Evolutionary conservation across 53 echinoderm and acorn worm species (phyloP).

Genomic region (Holothuria scabra): DNA sequence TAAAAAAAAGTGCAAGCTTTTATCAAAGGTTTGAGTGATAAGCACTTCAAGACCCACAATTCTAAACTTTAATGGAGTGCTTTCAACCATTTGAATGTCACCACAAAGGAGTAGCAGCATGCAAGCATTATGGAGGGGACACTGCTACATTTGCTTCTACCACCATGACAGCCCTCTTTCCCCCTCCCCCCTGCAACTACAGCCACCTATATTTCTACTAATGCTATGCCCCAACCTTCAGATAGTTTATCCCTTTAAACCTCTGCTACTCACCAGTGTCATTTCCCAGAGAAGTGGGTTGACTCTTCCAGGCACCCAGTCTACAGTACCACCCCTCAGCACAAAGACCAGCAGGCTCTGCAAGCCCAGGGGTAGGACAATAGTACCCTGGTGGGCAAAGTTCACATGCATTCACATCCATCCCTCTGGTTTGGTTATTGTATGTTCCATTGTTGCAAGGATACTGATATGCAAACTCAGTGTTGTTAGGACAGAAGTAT

Average conservation of each 20-base stretch:
- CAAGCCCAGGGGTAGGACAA: slow-evolving; percentile 81
- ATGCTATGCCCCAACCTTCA: no score
- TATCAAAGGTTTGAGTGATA: no score
- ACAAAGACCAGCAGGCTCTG: slow-evolving; percentile 78
- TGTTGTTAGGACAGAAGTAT: slow-evolving; percentile 96
- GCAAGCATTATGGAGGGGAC: no score
- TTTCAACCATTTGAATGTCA: no score
- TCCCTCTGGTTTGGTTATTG: slow-evolving; percentile 83
- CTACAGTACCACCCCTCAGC: slow-evolving; percentile 96
- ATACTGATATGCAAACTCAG: slow-evolving; percentile 82
- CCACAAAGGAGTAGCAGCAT: no score
- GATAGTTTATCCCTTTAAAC: neutral
- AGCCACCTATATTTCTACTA: no score
- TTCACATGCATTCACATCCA: slow-evolving; percentile 82
- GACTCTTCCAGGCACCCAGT: slow-evolving; percentile 86
- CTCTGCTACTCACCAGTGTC: slow-evolving; percentile 74
- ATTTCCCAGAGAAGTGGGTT: slow-evolving; percentile 87
- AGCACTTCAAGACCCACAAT: no score
- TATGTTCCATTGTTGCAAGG: slow-evolving; percentile 98
- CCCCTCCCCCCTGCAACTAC: no score
- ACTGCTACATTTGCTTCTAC: no score
- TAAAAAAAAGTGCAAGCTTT: no score
- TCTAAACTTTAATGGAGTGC: no score
- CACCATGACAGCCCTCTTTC: no score
- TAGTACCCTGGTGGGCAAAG: slow-evolving; percentile 88